A percentile compares a stretch with the other conserved stretches of the same genome.
phyloP scores from a whole-genome alignment of 1,140 invertebrate species.

The Anoplophora glabripennis region DNA sequence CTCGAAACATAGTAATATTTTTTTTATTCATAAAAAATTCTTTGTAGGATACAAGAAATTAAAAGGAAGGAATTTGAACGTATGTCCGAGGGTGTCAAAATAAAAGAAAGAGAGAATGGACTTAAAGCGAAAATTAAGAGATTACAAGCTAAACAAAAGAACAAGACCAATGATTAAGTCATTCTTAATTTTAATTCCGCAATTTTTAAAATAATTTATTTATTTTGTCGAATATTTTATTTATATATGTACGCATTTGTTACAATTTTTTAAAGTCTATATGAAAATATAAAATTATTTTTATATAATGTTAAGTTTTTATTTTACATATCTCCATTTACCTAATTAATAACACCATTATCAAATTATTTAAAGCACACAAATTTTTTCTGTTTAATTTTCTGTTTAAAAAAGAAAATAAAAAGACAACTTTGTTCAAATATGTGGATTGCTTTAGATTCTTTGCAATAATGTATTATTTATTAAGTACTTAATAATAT shows the following conservation, averaged over 20 bases:
- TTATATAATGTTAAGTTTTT: neutral
- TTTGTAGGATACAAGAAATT: constrained; percentile 43
- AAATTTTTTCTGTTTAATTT: no score
- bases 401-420: no score
- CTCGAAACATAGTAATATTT: neutral
- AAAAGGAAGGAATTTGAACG: constrained; percentile 38
- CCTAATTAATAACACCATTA: constrained; percentile 8
- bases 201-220: constrained; percentile 9
- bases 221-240: constrained; percentile 21
- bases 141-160: constrained; percentile 29
- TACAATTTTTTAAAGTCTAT: constrained; percentile 6
- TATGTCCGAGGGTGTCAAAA: constrained; percentile 30
- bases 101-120: constrained; percentile 44
- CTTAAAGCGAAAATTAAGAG: constrained; percentile 44
- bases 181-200: neutral
- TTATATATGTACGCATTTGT: neutral
- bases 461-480: no score
- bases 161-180: neutral
- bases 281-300: constrained; percentile 7
- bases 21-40: constrained; percentile 14
- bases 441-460: no score
- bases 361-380: no score
- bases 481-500: no score
- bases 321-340: neutral
- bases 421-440: no score